phyloP scores from a whole-genome alignment of 1,140 invertebrate genomes.

The Macrosteles quadrilineatus region DNA sequence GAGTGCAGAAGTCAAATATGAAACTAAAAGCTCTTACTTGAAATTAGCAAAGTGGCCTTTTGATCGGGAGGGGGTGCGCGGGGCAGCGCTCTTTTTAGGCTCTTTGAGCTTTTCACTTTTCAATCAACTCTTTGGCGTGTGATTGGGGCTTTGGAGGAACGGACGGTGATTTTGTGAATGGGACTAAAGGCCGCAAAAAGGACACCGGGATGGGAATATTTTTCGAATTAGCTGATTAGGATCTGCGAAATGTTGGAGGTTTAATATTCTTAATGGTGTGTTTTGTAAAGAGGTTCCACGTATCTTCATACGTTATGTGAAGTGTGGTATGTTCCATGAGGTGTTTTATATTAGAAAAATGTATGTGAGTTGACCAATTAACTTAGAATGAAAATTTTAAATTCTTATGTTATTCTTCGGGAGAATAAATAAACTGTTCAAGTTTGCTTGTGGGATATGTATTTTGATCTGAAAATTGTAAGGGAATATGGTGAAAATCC shows the following conservation, averaged over 20 bases:
- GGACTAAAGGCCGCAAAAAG: conserved; percentile 8
- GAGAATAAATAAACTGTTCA: too few relatives aligned
- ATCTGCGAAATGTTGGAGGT: conserved; percentile 8
- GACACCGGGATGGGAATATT: conserved; percentile 18
- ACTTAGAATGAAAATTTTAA: too few relatives aligned
- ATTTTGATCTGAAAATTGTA: too few relatives aligned
- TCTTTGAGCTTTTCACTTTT: conserved; percentile 23
- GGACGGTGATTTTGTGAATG: conserved; percentile 22
- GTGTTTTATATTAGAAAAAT: too few relatives aligned
- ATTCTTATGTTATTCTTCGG: too few relatives aligned
- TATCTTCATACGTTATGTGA: too few relatives aligned
- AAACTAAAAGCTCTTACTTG: conserved; percentile 21
- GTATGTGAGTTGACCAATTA: too few relatives aligned
- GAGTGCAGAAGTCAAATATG: conserved; percentile 20
- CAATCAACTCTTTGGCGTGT: conserved; percentile 18
- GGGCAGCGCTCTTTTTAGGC: conserved; percentile 9
- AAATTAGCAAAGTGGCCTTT: conserved; percentile 12
- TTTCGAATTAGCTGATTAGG: conserved; percentile 23
- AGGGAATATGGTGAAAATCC: too few relatives aligned
- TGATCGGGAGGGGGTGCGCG: background rate
- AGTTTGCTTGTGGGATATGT: too few relatives aligned
- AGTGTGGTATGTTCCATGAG: too few relatives aligned
- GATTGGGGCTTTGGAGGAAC: background rate
- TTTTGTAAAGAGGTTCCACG: too few relatives aligned
- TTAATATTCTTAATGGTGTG: conserved; percentile 25